Conservation (phyloP, 2,113 vertebrate genomes). For the Corythaeola cristata region DNA sequence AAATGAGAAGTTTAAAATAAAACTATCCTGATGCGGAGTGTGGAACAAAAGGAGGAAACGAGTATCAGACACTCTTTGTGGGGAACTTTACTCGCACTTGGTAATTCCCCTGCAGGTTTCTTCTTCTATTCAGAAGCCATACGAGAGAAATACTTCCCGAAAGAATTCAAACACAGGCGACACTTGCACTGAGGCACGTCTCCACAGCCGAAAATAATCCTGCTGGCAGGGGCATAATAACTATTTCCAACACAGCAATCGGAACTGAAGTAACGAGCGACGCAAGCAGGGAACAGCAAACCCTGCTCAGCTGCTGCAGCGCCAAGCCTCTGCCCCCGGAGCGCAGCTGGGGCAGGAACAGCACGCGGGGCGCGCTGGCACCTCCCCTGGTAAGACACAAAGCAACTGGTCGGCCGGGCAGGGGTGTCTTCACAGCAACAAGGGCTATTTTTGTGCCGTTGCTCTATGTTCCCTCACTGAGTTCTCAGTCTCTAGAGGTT, state of each 20-base stretch:
- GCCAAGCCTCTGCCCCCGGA: background rate
- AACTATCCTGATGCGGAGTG: background rate
- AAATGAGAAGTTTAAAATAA: background rate
- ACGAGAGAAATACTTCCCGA: background rate
- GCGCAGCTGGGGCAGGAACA: background rate
- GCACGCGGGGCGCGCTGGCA: accelerated
- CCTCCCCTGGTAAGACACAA: background rate
- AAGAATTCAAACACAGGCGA: background rate
- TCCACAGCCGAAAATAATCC: background rate
- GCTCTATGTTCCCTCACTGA: background rate
- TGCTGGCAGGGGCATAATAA: background rate
- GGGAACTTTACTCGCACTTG: background rate
- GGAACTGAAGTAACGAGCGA: background rate
- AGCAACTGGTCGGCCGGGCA: background rate
- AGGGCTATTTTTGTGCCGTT: background rate
- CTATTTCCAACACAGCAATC: background rate
- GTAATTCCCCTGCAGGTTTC: background rate
- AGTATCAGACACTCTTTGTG: background rate
- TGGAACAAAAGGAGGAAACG: background rate
- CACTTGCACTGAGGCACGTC: background rate
- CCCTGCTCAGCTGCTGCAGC: background rate
- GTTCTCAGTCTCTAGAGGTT: background rate
- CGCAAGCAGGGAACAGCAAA: background rate
- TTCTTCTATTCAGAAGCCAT: background rate
- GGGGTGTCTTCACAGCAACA: background rate